These are phyloP conservation scores for Tubiluchus corallicola DNA, from an alignment of 2,888 invertebrate genomes.

Conservation along the genomic window DNA sequence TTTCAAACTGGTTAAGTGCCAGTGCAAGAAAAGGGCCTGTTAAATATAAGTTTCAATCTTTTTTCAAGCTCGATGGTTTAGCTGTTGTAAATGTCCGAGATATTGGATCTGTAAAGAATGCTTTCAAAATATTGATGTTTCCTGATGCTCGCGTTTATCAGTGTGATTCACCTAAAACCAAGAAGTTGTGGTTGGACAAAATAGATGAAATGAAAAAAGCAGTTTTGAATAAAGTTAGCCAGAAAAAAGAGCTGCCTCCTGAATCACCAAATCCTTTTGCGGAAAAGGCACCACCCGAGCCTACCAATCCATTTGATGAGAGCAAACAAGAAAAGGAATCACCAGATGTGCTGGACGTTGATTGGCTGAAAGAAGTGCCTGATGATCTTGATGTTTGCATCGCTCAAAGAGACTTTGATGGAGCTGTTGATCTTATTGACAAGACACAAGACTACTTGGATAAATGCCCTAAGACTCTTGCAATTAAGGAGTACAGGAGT, in stretches of 20 bases:
- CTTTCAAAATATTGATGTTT: constrained; percentile 81
- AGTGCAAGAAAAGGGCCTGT: constrained; percentile 55
- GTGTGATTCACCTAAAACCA: constrained; percentile 54
- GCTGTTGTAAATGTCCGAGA: constrained; percentile 68
- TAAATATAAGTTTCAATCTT: constrained; percentile 60
- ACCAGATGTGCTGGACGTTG: constrained; percentile 22
- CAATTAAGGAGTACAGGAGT: constrained; percentile 26
- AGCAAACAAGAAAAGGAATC: constrained; percentile 15
- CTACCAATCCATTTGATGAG: constrained; percentile 14
- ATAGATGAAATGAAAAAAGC: constrained; percentile 75
- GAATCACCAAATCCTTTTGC: background rate
- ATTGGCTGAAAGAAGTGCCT: constrained; percentile 69
- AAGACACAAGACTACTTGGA: constrained; percentile 31
- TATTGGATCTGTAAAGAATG: constrained; percentile 52
- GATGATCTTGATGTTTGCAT: constrained; percentile 88
- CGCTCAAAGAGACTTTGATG: constrained; percentile 86
- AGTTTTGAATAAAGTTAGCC: constrained; percentile 28
- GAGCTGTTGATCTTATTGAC: constrained; percentile 62
- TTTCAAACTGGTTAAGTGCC: constrained; percentile 54
- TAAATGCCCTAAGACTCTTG: constrained; percentile 22
- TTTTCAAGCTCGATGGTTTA: constrained; percentile 66
- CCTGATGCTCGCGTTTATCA: constrained; percentile 82
- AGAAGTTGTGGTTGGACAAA: constrained; percentile 82
- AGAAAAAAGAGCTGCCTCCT: background rate
- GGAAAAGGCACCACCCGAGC: constrained; percentile 4